Evolutionary conservation across 35 echinoderm and acorn worm genomes (phyloP), one percentile per base, ranked within the genome.

Genomic region (Lytechinus pictus): DNA sequence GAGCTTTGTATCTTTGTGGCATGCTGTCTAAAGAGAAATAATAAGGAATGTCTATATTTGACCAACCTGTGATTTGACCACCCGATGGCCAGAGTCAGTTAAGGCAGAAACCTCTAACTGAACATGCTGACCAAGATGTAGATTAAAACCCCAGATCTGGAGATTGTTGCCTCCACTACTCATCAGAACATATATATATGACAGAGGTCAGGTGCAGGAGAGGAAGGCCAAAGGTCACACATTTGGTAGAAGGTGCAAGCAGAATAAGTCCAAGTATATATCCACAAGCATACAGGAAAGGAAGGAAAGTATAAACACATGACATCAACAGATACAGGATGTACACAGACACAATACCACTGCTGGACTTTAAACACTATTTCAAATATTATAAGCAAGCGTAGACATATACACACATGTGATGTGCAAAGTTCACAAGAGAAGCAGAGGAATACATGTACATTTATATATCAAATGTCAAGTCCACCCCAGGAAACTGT

Each of bases 91-190:
- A 54, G 92, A 93, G 9, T 93, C 92, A 54, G 53, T 57, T 11
- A 55, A 21, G 27, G 92, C 92, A 54, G n/a, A 27, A 55, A 57
- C 92, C 27, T 93, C 92, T 19, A 93, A 53, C n/a, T 57, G 3
- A 27, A 93, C 92, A 57, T 33, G 12, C 92, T 93, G 92, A 57
- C 92, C 92, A 3, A 93, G 92, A 54, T 93, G 92, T 10, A 93
- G 92, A 93, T 93, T 93, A n/a, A 93, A 93, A 10, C 92, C 92
- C 12, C 54, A 93, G 53, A 93, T 93, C 92, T 93, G 13, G 11
- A 93, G 54, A 27, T 33, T 54, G 55, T 53, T 54, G 92, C 53
- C 92, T 53, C 92, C 92, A 93, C 92, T 93, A n/a, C 54, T 10
- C 21, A 54, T 90, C 88, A 44, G 29, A 90, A 90, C 6, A 90